These are phyloP conservation scores for Pangasius krempfi DNA, from an alignment of 2,797 vertebrate genomes.

Conservation along the genomic window DNA sequence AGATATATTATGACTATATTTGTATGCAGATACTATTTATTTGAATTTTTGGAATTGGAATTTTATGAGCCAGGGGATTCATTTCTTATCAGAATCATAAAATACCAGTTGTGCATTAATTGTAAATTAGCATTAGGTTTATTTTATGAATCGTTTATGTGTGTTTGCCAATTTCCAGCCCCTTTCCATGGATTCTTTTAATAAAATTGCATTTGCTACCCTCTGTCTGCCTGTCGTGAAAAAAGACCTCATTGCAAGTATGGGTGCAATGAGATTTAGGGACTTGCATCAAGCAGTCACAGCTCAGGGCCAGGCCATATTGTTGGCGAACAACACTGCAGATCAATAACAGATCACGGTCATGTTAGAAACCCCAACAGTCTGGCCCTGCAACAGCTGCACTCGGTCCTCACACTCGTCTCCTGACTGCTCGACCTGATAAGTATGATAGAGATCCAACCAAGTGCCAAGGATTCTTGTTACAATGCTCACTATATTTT, in stretches of 20 bases:
- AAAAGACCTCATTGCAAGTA: neutral
- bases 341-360: neutral
- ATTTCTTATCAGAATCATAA: neutral
- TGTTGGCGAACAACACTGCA: slow-evolving; percentile 3
- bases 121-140: neutral
- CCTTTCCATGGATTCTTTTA: neutral
- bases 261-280: neutral
- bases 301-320: slow-evolving; percentile 3
- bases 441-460: neutral
- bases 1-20: neutral
- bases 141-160: neutral
- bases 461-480: neutral
- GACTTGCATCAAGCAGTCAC: neutral
- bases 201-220: neutral
- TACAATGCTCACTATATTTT: neutral
- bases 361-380: slow-evolving; percentile 3
- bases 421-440: neutral
- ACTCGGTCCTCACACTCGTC: neutral
- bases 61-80: neutral
- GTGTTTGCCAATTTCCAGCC: neutral
- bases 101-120: neutral
- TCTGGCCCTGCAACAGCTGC: slow-evolving; percentile 8
- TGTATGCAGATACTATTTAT: neutral
- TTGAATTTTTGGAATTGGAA: neutral
- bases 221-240: neutral